Percentiles rank a stretch among this genome's conserved stretches.
These are phyloP conservation scores for Maconellicoccus hirsutus DNA, from an alignment of 1,140 invertebrate species.

Conservation along the genomic window DNA sequence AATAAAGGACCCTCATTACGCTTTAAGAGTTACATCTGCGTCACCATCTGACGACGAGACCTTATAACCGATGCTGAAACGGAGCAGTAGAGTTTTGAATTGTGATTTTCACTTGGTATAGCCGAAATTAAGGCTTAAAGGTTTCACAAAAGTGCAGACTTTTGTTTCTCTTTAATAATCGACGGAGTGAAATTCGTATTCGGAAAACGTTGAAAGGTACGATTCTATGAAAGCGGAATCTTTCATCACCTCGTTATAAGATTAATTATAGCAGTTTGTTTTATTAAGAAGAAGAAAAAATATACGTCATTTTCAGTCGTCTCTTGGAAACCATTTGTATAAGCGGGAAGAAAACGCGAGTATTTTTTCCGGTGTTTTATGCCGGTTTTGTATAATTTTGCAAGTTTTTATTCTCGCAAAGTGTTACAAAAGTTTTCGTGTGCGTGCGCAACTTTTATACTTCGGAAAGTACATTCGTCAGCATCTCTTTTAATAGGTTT, in stretches of 20 bases:
- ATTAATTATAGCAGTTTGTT: too few species aligned
- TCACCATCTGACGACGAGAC: background rate
- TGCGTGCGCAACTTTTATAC: background rate
- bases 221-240: too few species aligned
- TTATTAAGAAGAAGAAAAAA: too few species aligned
- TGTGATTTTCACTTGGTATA: background rate
- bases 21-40: slow-evolving; percentile 1
- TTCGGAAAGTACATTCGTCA: background rate
- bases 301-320: too few species aligned
- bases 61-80: background rate
- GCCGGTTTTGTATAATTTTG: too few species aligned
- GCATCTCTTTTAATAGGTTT: slow-evolving; percentile 5
- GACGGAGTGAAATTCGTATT: background rate
- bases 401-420: too few species aligned
- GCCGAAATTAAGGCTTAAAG: background rate
- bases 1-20: slow-evolving; percentile 7
- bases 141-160: background rate
- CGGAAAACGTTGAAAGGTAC: too few species aligned
- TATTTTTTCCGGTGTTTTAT: too few species aligned
- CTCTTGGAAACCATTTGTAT: too few species aligned
- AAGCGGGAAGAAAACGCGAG: too few species aligned
- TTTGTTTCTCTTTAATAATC: background rate
- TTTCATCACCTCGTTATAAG: too few species aligned
- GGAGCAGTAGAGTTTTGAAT: background rate
- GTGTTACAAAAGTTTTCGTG: too few species aligned